Evolutionary conservation across 2,888 invertebrate genomes (phyloP), one percentile per base, ranked within the genome.

Genomic region (Sphinx pinastri): DNA sequence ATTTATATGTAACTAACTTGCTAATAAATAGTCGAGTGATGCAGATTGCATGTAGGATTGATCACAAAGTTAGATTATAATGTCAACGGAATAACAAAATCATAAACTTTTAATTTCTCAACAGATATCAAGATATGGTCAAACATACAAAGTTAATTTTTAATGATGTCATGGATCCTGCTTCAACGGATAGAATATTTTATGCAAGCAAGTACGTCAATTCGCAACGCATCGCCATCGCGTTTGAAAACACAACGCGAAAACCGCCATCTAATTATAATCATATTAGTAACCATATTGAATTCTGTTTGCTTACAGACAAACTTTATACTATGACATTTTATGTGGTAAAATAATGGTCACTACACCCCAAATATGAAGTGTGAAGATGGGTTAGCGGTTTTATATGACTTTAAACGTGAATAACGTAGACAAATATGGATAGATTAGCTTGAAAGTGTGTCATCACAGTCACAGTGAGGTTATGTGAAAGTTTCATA

Each of bases 401-500:
- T 13, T 47, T 19, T 49, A 13, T 13, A 63, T 13, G 19, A 2
- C 19, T 69, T 63, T 52, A 59, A 67, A 59, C 19, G 38, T 52
- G 59, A 63, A 68, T 49, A 63, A 14, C 49, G 47, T 51, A 74
- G 74, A 76, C 73, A 78, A 79, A 75, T 76, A 78, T 71, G 71
- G 66, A 63, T 72, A 45, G 69, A 79, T 75, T 71, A 71, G 72
- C 72, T 63, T 75, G 47, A 49, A 84, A 81, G 81, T 85, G 80
- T 85, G 88, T 87, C 88, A 82, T 84, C 82, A 87, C 84, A 81
- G 79, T 81, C 79, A 77, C 74, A 77, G 71, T 74, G 83, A 89
- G 89, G 89, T 90, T 90, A 90, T 86, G 89, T 88, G 85, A 89
- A 88, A 87, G 84, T 87, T 84, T 80, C 73, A 74, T 71, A 59